phyloP scores from a whole-genome alignment of 2,113 vertebrate genomes.

The Nibea coibor region DNA sequence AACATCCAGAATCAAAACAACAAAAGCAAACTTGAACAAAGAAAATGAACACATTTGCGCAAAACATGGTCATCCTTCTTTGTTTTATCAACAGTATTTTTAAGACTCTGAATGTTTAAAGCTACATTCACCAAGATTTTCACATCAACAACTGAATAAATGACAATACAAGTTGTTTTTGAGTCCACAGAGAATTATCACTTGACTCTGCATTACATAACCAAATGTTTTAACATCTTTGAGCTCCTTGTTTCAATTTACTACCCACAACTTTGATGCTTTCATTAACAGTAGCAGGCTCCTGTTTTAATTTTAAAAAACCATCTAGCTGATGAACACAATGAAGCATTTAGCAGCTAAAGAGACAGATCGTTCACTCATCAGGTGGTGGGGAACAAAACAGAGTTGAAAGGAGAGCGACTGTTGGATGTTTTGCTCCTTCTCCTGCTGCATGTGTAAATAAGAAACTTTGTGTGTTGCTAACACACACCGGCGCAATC shows the following conservation, averaged over 20 bases:
- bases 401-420: not conserved
- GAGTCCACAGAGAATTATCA: not conserved
- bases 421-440: not conserved
- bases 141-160: not conserved
- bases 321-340: not conserved
- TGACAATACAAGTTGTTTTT: no score
- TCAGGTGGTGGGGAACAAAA: not conserved
- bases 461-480: no score
- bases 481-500: no score
- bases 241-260: not conserved
- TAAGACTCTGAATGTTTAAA: not conserved
- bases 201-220: no score
- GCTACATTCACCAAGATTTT: not conserved
- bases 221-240: not conserved
- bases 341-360: not conserved
- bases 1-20: no score
- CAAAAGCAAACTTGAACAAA: not conserved
- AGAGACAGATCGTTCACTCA: not conserved
- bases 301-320: not conserved
- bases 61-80: not conserved
- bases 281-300: not conserved
- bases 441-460: not conserved
- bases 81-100: not conserved
- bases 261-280: no score
- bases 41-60: not conserved